Conservation (phyloP, 2,113 vertebrate species). For the Hucho hucho region DNA sequence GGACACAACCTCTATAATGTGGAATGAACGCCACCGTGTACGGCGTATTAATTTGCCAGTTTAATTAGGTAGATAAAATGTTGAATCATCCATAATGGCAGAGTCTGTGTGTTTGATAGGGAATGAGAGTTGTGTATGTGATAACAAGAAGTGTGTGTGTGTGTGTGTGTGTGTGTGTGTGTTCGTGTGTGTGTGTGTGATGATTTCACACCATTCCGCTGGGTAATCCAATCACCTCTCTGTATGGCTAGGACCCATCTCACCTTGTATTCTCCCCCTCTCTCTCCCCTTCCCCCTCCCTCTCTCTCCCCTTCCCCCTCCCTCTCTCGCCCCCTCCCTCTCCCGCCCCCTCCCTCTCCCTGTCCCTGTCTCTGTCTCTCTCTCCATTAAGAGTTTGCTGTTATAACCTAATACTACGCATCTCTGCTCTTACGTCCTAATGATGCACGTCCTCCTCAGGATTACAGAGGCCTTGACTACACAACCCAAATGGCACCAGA, state of each 20-base stretch:
- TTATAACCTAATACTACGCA: too few species aligned
- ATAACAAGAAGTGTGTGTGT: constrained; percentile 14
- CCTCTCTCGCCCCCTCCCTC: not conserved
- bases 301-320: not conserved
- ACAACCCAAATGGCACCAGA: too few species aligned
- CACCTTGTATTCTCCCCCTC: too few species aligned
- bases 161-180: constrained; percentile 4
- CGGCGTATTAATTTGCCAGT: not conserved
- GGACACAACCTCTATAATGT: not conserved
- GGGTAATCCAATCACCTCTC: too few species aligned
- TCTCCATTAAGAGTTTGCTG: too few species aligned
- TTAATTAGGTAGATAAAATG: constrained; percentile 6
- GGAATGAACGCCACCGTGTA: not conserved
- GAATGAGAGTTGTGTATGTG: not conserved
- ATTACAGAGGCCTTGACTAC: not conserved
- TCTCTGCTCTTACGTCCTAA: not conserved
- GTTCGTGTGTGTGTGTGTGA: constrained; percentile 12
- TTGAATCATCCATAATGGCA: not conserved
- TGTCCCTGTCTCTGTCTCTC: not conserved
- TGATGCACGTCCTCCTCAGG: not conserved
- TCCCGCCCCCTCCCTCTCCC: not conserved
- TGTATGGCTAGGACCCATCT: not conserved
- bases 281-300: not conserved
- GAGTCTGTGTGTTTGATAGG: not conserved
- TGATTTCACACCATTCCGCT: not conserved